Base-by-base conservation (phyloP, 2,888 invertebrate species). In the Tetragnatha montana region DNA sequence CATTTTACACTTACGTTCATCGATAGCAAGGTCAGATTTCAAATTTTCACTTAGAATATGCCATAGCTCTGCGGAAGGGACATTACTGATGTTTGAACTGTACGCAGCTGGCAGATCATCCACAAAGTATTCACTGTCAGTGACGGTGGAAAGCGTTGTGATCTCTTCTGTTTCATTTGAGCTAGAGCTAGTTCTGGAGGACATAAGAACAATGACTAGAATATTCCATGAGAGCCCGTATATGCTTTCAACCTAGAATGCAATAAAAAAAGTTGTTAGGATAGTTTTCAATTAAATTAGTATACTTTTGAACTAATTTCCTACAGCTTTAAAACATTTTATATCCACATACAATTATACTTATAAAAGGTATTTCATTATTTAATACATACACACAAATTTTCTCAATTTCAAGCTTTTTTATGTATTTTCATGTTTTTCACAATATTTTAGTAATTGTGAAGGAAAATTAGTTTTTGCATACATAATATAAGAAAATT, bases 121-220 rank as follows among this genome's bases (percentile, higher is more conserved):
- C 8, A 17, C 82, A 3, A 12, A 12, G 71, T 60, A 51, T n/a
- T 71, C 50, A 10, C 49, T 60, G 12, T 81, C 82, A 51, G 22
- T n/a, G 8, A 71, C 6, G 47, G 47, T n/a, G 17, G 69, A 49
- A 49, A 35, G 3, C 8, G 71, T 47, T 17, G 35, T 7, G 49
- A 35, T 51, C 22, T 8, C 17, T 60, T 49, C 70, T 21, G 50
- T 60, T 6, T 82, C 22, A 1, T 78, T 78, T 71, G 47, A 17
- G 47, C 79, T 85, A 22, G 85, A 19, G 14, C 35, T 60, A 35
- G 60, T 70, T 60, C 8, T 89, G 85, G 12, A 60, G 60, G 89
- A 81, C 85, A 87, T 87, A 8, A 90, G 60, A 49, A 87, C 90
- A 8, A 90, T 87, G 83, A 90, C 90, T 83, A 90, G 87, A 87